Percentiles rank a stretch among this genome's conserved stretches.
Evolutionary conservation across 2,888 invertebrate species (phyloP).

Genomic region (Pachymerium ferrugineum): DNA sequence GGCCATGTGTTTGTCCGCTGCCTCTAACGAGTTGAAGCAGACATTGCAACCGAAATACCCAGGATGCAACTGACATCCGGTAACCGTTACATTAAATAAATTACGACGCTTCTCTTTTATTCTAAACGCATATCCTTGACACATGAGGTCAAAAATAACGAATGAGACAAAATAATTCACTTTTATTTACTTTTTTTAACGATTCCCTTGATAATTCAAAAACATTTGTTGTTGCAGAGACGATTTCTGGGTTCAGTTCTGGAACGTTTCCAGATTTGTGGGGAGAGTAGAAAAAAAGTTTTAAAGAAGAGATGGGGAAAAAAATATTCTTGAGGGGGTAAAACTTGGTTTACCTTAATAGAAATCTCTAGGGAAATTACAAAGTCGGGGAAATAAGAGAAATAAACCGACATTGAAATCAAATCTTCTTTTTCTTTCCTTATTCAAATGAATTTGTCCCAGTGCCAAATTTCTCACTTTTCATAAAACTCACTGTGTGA

Average conservation of each 20-base stretch:
- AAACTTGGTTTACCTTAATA: background rate
- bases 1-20: background rate
- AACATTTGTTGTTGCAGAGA: background rate
- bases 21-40: background rate
- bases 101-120: background rate
- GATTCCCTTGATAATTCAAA: background rate
- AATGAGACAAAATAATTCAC: background rate
- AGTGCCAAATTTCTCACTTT: constrained; percentile 2
- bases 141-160: background rate
- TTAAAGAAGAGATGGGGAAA: background rate
- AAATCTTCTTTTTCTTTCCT: background rate
- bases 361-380: background rate
- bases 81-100: background rate
- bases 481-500: too few species aligned
- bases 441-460: background rate
- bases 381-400: background rate
- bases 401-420: background rate
- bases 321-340: background rate
- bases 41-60: background rate
- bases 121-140: background rate
- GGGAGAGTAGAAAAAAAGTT: background rate
- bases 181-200: too few species aligned
- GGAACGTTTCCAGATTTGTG: background rate
- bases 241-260: background rate
- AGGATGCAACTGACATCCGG: background rate